Evolutionary conservation across 1,140 invertebrate species (phyloP).

Genomic region (Camponotus pennsylvanicus): DNA sequence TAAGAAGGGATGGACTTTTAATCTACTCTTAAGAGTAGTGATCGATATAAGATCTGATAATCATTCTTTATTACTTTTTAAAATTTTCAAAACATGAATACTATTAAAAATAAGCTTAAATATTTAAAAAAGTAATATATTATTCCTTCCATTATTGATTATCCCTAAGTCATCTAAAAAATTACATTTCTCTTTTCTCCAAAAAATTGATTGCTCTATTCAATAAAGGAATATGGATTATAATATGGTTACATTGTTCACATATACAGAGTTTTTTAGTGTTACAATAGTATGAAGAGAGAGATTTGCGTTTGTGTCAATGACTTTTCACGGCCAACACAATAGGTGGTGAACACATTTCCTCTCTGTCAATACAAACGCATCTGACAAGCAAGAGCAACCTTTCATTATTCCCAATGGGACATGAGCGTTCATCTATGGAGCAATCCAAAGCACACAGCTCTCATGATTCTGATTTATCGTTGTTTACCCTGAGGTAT

Average conservation of each 20-base stretch:
- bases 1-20: neutral
- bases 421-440: neutral
- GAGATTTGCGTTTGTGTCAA: constrained; percentile 52
- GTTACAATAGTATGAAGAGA: constrained; percentile 29
- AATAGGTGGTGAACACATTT: constrained; percentile 4
- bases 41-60: neutral
- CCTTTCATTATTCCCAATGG: neutral
- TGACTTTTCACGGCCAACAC: constrained; percentile 39
- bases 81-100: neutral
- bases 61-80: neutral
- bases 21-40: neutral
- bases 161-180: neutral
- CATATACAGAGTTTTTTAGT: neutral
- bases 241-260: neutral
- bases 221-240: neutral
- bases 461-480: neutral
- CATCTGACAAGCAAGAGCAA: constrained; percentile 13
- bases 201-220: constrained; percentile 1
- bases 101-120: neutral
- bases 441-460: neutral
- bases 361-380: constrained; percentile 6
- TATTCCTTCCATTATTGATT: neutral
- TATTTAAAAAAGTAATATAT: neutral
- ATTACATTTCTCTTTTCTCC: neutral
- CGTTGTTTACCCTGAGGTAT: neutral